Percentiles rank a stretch among this genome's conserved stretches.
phyloP scores from a whole-genome alignment of 2,113 vertebrate species.

The Austrofundulus limnaeus region DNA sequence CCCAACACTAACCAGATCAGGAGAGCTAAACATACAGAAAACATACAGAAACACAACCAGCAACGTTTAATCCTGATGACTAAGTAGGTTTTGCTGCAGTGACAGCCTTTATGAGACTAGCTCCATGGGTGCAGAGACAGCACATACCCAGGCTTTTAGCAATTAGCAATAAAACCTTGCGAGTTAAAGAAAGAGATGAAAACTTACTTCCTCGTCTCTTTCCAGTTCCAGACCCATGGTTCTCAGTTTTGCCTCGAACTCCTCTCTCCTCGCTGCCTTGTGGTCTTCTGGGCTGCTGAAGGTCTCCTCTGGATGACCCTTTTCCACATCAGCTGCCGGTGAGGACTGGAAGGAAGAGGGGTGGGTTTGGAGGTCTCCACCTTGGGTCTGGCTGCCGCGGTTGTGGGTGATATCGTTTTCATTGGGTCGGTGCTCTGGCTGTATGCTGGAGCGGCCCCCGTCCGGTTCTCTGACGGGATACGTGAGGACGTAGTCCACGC shows the following conservation, averaged over 20 bases:
- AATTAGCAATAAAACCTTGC: no score
- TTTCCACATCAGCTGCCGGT: conserved; percentile 31
- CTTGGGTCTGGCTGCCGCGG: conserved; percentile 49
- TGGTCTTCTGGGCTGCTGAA: conserved; percentile 87
- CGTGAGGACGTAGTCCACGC: conserved; percentile 92
- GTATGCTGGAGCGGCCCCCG: conserved; percentile 58
- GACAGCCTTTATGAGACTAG: no score
- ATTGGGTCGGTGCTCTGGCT: conserved; percentile 67
- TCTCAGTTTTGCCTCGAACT: conserved; percentile 89
- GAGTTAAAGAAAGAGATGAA: neutral
- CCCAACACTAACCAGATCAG: no score
- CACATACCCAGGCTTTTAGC: no score
- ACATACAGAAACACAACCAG: no score
- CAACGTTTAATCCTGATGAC: no score
- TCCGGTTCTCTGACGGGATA: conserved; percentile 88
- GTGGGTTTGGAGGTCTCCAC: neutral
- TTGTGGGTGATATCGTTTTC: conserved; percentile 73
- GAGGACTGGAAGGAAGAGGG: conserved; percentile 40
- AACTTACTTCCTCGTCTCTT: conserved; percentile 88
- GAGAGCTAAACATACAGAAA: no score
- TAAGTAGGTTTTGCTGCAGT: no score
- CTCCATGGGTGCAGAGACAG: no score
- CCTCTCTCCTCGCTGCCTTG: conserved; percentile 86
- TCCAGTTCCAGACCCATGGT: conserved; percentile 95
- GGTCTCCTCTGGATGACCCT: conserved; percentile 55